Evolutionary conservation across 2,113 vertebrate genomes (phyloP).

Genomic region (Nerophis lumbriciformis): DNA sequence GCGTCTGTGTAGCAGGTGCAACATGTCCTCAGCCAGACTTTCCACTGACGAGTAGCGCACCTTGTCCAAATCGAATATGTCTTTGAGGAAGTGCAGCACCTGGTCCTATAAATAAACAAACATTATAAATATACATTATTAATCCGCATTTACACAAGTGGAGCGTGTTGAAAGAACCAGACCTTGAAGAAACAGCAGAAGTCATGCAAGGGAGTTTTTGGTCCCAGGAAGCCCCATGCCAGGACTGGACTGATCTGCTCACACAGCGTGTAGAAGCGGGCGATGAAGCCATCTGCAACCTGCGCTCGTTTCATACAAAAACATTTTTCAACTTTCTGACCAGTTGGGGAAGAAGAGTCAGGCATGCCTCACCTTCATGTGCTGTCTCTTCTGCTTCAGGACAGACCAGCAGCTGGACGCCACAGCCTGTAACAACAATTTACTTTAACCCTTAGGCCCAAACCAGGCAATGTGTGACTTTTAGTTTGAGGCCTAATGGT

Average conservation of each 20-base stretch:
- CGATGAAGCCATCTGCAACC: slow-evolving; percentile 91
- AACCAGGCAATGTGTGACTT: no score
- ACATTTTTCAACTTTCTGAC: not conserved
- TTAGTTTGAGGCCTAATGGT: no score
- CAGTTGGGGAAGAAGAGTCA: not conserved
- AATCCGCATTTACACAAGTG: not conserved
- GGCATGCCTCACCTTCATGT: slow-evolving; percentile 80
- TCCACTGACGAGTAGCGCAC: slow-evolving; percentile 85
- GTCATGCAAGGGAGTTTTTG: slow-evolving; percentile 87
- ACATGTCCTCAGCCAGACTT: slow-evolving; percentile 83
- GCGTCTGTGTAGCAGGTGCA: slow-evolving; percentile 79
- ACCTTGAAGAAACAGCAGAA: slow-evolving; percentile 97
- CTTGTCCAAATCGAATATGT: slow-evolving; percentile 96
- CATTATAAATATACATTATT: no score
- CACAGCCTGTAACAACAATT: slow-evolving; percentile 77
- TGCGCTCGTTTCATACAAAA: slow-evolving; percentile 40
- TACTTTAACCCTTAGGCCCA: not conserved
- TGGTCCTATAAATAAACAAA: slow-evolving; percentile 75
- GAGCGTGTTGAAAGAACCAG: not conserved
- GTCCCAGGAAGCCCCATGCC: slow-evolving; percentile 94
- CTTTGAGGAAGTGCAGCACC: slow-evolving; percentile 90
- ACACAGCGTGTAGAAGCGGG: slow-evolving; percentile 91
- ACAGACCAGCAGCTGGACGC: slow-evolving; percentile 97
- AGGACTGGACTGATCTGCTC: slow-evolving; percentile 92
- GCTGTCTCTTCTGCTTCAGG: slow-evolving; percentile 89